Conservation (phyloP, 53 echinoderm and acorn worm genomes). For the Mesocentrotus franciscanus region DNA sequence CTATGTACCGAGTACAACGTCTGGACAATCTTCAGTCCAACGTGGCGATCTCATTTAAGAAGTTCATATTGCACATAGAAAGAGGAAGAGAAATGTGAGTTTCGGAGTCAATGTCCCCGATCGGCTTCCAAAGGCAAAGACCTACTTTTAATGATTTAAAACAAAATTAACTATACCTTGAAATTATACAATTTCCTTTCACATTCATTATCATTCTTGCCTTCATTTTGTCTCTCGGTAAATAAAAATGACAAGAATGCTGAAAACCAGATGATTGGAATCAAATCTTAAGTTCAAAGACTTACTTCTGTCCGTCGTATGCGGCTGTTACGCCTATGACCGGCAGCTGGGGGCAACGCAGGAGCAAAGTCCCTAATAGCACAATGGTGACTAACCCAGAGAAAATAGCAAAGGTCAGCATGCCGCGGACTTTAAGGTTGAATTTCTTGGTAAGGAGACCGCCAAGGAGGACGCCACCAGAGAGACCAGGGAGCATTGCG, state of each 20-base stretch:
- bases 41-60: not conserved
- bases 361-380: constrained; percentile 58
- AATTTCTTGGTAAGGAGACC: constrained; percentile 79
- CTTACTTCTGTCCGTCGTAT: constrained; percentile 76
- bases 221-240: not conserved
- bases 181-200: not conserved
- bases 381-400: constrained; percentile 60
- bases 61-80: not conserved
- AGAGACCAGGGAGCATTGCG: constrained; percentile 72
- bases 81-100: not conserved
- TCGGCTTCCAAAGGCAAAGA: no score
- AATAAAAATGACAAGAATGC: not conserved
- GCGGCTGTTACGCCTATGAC: constrained; percentile 75
- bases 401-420: constrained; percentile 70
- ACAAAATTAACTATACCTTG: not conserved
- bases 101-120: not conserved
- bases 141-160: no score
- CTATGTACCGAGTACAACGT: not conserved
- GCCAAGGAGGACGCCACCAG: constrained; percentile 76
- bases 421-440: constrained; percentile 78
- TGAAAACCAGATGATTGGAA: not conserved
- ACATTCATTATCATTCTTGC: not conserved
- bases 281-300: not conserved
- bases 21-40: no score
- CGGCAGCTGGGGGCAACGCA: constrained; percentile 75